Percentiles rank a stretch among this genome's conserved stretches.
These are phyloP conservation scores for Acronicta psi DNA, from an alignment of 2,888 invertebrate species.

Conservation along the genomic window DNA sequence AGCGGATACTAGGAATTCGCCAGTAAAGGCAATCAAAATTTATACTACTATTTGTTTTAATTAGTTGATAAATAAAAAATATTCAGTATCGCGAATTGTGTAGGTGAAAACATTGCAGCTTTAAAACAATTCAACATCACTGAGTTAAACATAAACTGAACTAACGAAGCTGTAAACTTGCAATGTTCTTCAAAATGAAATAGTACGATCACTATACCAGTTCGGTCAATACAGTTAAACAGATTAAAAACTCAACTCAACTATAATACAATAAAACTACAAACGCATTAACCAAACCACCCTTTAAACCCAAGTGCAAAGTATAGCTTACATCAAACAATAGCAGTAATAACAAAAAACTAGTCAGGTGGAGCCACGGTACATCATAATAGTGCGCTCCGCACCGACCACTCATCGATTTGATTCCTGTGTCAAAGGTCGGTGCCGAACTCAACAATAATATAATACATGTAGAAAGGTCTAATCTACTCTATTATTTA, in stretches of 20 bases:
- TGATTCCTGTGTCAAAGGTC: slow-evolving; percentile 73
- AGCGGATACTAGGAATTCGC: too few species aligned
- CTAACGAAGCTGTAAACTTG: too few species aligned
- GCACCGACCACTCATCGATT: slow-evolving; percentile 79
- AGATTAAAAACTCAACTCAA: background rate
- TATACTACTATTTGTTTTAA: too few species aligned
- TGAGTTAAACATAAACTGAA: too few species aligned
- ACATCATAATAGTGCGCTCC: slow-evolving; percentile 73
- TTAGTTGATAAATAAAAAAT: too few species aligned
- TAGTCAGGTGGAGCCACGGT: slow-evolving; percentile 73
- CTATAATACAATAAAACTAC: background rate
- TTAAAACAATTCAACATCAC: too few species aligned
- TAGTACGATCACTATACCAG: too few species aligned
- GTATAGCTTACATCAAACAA: slow-evolving; percentile 83
- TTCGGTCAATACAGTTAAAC: too few species aligned
- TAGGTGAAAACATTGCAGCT: too few species aligned
- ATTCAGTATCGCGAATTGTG: too few species aligned
- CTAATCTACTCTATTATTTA: slow-evolving; percentile 77
- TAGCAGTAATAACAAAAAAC: slow-evolving; percentile 80
- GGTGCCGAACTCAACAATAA: slow-evolving; percentile 54
- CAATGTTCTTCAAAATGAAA: too few species aligned
- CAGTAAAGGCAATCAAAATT: too few species aligned
- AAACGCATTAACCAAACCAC: slow-evolving; percentile 55
- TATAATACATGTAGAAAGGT: slow-evolving; percentile 71
- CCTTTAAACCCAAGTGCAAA: slow-evolving; percentile 68